Percentiles rank a stretch among this genome's conserved stretches.
Conservation (phyloP, 2,797 vertebrate species). For the Eidolon dupreanum region DNA sequence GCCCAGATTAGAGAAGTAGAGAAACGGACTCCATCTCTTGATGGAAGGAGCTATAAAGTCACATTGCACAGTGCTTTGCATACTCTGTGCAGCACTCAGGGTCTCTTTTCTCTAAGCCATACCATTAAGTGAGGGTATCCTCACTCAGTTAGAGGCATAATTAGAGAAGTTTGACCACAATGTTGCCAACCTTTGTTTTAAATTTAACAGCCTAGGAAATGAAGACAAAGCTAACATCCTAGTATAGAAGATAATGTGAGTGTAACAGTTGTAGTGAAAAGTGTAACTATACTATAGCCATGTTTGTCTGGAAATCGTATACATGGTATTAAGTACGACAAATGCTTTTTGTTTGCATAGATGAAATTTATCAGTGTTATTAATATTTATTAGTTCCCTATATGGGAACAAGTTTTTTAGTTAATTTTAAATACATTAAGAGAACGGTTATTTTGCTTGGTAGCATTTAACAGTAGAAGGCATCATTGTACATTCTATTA, state of each 20-base stretch:
- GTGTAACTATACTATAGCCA: background rate
- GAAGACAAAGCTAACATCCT: background rate
- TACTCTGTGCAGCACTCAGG: background rate
- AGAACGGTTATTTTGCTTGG: background rate
- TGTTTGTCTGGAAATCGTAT: background rate
- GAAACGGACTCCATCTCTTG: background rate
- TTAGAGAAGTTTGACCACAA: background rate
- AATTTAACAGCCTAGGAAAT: background rate
- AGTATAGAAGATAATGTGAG: background rate
- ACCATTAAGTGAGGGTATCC: background rate
- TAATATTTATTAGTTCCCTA: background rate
- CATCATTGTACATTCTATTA: slow-evolving; percentile 70
- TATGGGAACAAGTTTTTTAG: background rate
- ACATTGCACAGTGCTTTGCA: background rate
- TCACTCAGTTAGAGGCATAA: background rate
- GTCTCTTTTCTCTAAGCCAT: background rate
- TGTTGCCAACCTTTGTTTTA: background rate
- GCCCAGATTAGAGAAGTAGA: background rate
- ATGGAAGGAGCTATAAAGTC: background rate
- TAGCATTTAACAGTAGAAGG: slow-evolving; percentile 62
- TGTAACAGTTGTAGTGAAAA: background rate
- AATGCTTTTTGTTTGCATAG: background rate
- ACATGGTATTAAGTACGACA: background rate
- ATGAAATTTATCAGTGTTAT: background rate
- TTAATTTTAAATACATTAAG: background rate